Conservation (phyloP, 2,113 vertebrate species). For the Daubentonia madagascariensis region DNA sequence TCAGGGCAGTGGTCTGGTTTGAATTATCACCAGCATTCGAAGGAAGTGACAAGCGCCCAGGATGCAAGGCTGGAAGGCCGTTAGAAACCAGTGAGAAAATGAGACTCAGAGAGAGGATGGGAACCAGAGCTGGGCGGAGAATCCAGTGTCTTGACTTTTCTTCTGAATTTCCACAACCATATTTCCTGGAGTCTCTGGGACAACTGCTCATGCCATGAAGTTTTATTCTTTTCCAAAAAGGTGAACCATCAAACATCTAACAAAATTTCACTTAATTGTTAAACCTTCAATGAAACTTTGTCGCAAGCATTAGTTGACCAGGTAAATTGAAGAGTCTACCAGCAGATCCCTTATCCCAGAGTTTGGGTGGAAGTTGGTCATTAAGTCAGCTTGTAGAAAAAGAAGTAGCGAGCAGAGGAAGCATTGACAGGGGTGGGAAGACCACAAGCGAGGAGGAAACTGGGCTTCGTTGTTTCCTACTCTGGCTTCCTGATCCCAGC, state of each 20-base stretch:
- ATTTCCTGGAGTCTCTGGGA: background rate
- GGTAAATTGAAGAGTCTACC: background rate
- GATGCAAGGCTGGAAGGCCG: background rate
- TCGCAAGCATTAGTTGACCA: background rate
- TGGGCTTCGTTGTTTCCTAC: background rate
- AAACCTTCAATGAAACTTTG: background rate
- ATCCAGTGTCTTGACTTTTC: background rate
- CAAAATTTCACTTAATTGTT: background rate
- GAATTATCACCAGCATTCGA: background rate
- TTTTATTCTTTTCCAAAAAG: constrained; percentile 18
- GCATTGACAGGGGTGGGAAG: background rate
- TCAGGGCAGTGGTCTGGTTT: background rate
- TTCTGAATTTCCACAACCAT: background rate
- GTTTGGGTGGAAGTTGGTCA: background rate
- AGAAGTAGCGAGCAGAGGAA: background rate
- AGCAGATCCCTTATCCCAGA: background rate
- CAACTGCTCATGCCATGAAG: background rate
- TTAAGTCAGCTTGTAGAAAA: background rate
- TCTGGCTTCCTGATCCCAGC: background rate
- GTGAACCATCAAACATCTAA: background rate
- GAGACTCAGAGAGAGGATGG: background rate
- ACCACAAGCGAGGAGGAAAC: background rate
- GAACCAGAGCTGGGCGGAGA: background rate
- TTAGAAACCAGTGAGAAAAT: background rate
- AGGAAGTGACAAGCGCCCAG: background rate